Conservation (phyloP, 2,113 vertebrate species). For the Pao palembangensis region DNA sequence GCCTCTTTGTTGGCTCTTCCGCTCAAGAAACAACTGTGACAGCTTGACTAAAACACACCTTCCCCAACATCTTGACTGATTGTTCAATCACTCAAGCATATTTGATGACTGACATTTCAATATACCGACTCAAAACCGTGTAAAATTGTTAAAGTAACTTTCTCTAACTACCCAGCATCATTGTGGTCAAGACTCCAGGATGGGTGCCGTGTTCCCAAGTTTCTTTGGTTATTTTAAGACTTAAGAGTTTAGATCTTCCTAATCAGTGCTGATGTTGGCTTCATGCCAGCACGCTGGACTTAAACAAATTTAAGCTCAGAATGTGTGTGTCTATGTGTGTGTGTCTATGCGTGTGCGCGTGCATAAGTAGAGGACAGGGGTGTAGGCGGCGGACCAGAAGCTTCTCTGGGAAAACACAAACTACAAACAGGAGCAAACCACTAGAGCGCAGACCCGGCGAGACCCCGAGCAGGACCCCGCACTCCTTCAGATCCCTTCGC, state of each 20-base stretch:
- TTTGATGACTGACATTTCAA: too few species aligned
- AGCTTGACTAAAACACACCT: too few species aligned
- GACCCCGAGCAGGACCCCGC: slow-evolving; percentile 54
- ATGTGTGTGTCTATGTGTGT: slow-evolving; percentile 4
- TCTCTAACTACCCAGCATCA: background rate
- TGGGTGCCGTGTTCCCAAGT: slow-evolving; percentile 40
- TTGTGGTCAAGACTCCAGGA: background rate
- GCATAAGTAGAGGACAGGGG: slow-evolving; percentile 9
- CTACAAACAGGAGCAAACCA: slow-evolving; percentile 63
- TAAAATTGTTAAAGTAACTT: too few species aligned
- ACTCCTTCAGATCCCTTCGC: slow-evolving; percentile 56
- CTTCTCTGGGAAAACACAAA: slow-evolving; percentile 75
- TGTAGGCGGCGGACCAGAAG: slow-evolving; percentile 39
- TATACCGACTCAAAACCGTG: too few species aligned
- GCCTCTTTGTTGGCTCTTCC: slow-evolving; percentile 12
- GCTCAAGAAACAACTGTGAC: background rate
- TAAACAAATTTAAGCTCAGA: slow-evolving; percentile 50
- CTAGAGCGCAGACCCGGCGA: slow-evolving; percentile 58
- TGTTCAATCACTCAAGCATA: background rate
- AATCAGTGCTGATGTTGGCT: slow-evolving; percentile 59
- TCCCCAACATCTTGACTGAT: background rate
- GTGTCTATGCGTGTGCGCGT: slow-evolving; percentile 27
- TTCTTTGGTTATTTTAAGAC: slow-evolving; percentile 39
- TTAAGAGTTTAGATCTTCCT: slow-evolving; percentile 33
- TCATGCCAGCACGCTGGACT: slow-evolving; percentile 38